A percentile compares a stretch with the other conserved stretches of the same genome.
Evolutionary conservation across 2,888 invertebrate genomes (phyloP).

Genomic region (Lycophotia porphyrea): DNA sequence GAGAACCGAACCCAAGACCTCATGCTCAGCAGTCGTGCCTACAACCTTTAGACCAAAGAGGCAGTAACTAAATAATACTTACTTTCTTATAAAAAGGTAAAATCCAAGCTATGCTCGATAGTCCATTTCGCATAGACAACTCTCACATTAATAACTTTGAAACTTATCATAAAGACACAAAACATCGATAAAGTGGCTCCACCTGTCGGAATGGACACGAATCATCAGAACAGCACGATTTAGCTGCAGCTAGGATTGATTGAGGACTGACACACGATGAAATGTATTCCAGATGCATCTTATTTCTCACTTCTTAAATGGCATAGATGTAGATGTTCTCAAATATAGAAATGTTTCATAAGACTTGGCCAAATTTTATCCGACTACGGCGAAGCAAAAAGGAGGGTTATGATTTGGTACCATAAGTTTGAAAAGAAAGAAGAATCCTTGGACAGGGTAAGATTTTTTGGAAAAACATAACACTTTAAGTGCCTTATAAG

Average conservation of each 20-base stretch:
- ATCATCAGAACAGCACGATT: slow-evolving; percentile 44
- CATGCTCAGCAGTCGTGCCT: too few species aligned
- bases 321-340: not conserved
- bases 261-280: slow-evolving; percentile 28
- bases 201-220: slow-evolving; percentile 46
- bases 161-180: slow-evolving; percentile 13
- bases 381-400: not conserved
- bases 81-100: not conserved
- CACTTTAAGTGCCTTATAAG: not conserved
- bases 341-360: not conserved
- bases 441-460: not conserved
- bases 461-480: not conserved
- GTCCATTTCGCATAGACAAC: not conserved
- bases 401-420: not conserved
- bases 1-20: too few species aligned
- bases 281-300: slow-evolving; percentile 15
- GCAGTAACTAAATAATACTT: too few species aligned
- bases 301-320: slow-evolving; percentile 17
- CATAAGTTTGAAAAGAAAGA: not conserved
- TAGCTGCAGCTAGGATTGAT: slow-evolving; percentile 30
- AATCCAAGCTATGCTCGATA: too few species aligned
- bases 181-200: slow-evolving; percentile 46
- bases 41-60: too few species aligned
- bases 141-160: slow-evolving; percentile 41
- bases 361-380: not conserved